Conservation (phyloP, 1,140 invertebrate genomes). For the Drosophila nigrodunni region DNA sequence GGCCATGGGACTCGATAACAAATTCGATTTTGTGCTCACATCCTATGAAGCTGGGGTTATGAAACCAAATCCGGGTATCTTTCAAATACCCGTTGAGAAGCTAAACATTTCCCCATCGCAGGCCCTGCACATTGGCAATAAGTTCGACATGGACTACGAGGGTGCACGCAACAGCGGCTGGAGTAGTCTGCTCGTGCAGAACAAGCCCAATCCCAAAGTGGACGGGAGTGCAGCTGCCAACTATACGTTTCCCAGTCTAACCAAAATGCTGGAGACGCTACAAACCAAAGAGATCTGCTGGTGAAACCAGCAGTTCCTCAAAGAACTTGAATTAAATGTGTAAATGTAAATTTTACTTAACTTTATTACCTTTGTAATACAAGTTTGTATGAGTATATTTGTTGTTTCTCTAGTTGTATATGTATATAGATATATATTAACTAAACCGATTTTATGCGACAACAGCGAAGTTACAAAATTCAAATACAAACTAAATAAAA, state of each 20-base stretch:
- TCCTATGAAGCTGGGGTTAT: constrained; percentile 75
- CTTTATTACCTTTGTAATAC: not conserved
- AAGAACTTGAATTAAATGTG: constrained; percentile 4
- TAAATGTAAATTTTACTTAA: not conserved
- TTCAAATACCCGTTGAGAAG: constrained; percentile 52
- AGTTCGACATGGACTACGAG: constrained; percentile 89
- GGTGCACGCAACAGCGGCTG: constrained; percentile 91
- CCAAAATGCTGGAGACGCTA: constrained; percentile 50
- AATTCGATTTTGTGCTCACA: constrained; percentile 78
- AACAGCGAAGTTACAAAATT: not conserved
- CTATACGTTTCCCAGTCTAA: constrained; percentile 52
- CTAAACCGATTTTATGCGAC: not conserved
- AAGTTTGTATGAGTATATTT: not conserved
- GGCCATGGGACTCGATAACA: constrained; percentile 55
- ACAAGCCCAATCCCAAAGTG: not conserved
- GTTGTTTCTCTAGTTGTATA: not conserved
- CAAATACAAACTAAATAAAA: not conserved
- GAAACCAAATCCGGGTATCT: constrained; percentile 73
- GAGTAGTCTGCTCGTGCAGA: constrained; percentile 86
- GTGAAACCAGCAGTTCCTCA: constrained; percentile 32
- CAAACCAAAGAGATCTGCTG: constrained; percentile 56
- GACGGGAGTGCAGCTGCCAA: not conserved
- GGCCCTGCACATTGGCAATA: constrained; percentile 94
- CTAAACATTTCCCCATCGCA: constrained; percentile 85
- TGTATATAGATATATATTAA: not conserved